Evolutionary conservation across 2,113 vertebrate species (phyloP), one percentile per base, ranked within the genome.

Genomic region (Lipotes vexillifer): DNA sequence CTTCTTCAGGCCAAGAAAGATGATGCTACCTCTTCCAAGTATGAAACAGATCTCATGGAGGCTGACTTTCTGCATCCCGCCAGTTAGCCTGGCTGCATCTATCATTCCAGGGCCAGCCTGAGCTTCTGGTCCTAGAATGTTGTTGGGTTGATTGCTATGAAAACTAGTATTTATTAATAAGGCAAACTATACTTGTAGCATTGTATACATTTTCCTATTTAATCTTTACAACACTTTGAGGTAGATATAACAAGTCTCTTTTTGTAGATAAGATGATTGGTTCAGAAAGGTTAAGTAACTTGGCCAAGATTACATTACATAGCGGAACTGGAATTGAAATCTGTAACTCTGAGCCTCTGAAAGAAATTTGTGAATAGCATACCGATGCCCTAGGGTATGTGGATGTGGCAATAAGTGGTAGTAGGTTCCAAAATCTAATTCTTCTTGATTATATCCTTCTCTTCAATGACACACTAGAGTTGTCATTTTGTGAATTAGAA

Each of bases 141-240:
- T 93, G 23, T 72, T 80, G 46, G 23, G 29, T 78, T 92, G 46
- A 87, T 3, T 49, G 2, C 5, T 14, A 12, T 69, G 33, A 93
- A 93, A 92, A 65, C 14, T 75, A 49, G 33, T 69, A 33, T 92
- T 89, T 92, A 82, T 65, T 94, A 46, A 94, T 44, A 94, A 90
- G 44, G 72, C 59, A 85, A 69, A 69, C 12, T 78, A 17, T 85
- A 31, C 10, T 59, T 77, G 2, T 68, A 77, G 4, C 18, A 29
- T 41, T 86, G 36, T 90, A 33, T 7, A 29, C 44, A 89, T 52
- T 96, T 90, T 92, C 72, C 52, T 78, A 25, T 93, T 96, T 93
- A 90, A 90, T 80, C 41, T n/a, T 85, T 63, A 65, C 36, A 78
- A 41, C 61, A 78, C 78, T 84, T 84, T 41, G 69, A 78, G 49